Base-by-base conservation (phyloP, 92 coral and sea anemone genomes). In the Porites divaricata region DNA sequence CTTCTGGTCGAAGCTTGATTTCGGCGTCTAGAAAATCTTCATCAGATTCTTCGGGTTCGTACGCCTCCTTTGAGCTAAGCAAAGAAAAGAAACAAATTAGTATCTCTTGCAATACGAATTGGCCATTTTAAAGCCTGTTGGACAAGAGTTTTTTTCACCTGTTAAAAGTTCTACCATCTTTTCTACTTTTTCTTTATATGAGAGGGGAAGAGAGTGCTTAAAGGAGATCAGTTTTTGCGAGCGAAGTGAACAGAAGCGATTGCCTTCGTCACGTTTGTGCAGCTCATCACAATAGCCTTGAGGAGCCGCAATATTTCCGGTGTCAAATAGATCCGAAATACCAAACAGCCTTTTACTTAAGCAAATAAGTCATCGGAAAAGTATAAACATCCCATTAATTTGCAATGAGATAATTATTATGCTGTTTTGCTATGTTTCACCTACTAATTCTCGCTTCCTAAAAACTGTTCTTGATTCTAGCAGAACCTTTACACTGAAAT, bases 1-100 rank as follows among this genome's bases (percentile, higher is more conserved):
- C 68, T 52, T 94, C 98, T 21, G 98, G 98, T 16, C 88, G 91
- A 12, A 94, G 89, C 85, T 92, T 94, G 85, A 94, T 87, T 74
- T 92, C 98, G 58, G 93, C 93, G 70, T 94, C 98, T 67, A 89
- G 79, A 75, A 89, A 94, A 59, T 94, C 98, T 2, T 92, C 98
- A 22, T 94, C 98, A 19, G 87, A 89, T 24, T 89, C 93, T 80
- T 83, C 93, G 22, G 79, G 83, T 74, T 90, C 91, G 68, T 75
- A 88, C 2, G 78, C 88, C 64, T 87, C 85, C 20, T 88, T 78
- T 20, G 95, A 23, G 85, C 93, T 92, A 79, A 54, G 48, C 75
- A 56, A 10, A 70, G 53, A 74, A 15, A 41, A 20, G 10, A 71
- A 20, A 26, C 6, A 24, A 14, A 20, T 6, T 48, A 16, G 19